A percentile compares a stretch with the other conserved stretches of the same genome.
Evolutionary conservation across 2,888 invertebrate genomes (phyloP).

Genomic region (Ypsolopha scabrella): DNA sequence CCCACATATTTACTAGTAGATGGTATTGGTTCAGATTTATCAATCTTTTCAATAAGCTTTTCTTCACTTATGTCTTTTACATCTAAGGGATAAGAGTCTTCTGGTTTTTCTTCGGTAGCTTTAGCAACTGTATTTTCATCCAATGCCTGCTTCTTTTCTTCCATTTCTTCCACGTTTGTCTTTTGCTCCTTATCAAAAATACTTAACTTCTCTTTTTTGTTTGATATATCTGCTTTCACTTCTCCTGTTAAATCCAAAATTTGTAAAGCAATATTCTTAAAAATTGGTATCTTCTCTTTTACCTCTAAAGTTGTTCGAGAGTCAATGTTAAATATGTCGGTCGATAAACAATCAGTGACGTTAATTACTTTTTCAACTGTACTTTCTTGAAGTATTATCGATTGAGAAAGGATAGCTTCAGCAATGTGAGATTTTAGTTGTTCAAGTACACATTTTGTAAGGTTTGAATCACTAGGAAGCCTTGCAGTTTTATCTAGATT

Average conservation of each 20-base stretch:
- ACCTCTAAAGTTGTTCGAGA: constrained; percentile 38
- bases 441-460: constrained; percentile 48
- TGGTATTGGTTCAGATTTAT: constrained; percentile 8
- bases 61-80: constrained; percentile 15
- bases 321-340: constrained; percentile 26
- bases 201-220: constrained; percentile 12
- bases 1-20: constrained; percentile 4
- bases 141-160: background rate
- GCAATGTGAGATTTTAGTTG: constrained; percentile 33
- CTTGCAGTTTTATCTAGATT: constrained; percentile 61
- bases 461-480: constrained; percentile 48
- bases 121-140: background rate
- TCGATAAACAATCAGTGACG: constrained; percentile 21
- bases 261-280: constrained; percentile 31
- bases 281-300: constrained; percentile 54
- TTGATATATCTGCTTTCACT: constrained; percentile 1
- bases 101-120: background rate
- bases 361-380: constrained; percentile 12
- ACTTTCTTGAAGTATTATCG: constrained; percentile 16
- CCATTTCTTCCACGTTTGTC: background rate
- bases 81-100: constrained; percentile 7
- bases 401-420: constrained; percentile 19
- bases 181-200: background rate
- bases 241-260: constrained; percentile 19
- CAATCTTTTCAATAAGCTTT: constrained; percentile 14